phyloP scores from a whole-genome alignment of 2,797 vertebrate species.

The Hipposideros larvatus region DNA sequence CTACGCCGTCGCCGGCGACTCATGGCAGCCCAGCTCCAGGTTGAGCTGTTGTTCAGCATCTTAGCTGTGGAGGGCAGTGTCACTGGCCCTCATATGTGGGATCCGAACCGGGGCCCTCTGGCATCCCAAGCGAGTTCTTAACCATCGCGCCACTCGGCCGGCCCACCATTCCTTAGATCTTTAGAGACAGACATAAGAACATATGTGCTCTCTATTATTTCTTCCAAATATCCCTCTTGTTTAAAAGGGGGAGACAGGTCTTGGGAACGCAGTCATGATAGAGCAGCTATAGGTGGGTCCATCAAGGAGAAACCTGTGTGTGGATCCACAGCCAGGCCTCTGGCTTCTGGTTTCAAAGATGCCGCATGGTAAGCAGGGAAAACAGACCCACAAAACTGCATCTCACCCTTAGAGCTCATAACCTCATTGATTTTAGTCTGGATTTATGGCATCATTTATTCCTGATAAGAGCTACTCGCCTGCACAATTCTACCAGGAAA shows the following conservation, averaged over 20 bases:
- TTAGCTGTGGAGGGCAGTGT: too few species aligned
- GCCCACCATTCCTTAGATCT: conserved; percentile 3
- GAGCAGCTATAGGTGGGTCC: conserved; percentile 60
- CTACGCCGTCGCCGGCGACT: too few species aligned
- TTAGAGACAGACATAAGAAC: conserved; percentile 26
- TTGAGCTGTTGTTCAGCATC: too few species aligned
- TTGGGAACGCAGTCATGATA: conserved; percentile 50
- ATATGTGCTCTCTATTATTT: conserved; percentile 62
- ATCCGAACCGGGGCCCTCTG: too few species aligned
- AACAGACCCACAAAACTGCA: conserved; percentile 76
- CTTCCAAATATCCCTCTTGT: conserved; percentile 51
- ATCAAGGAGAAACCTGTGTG: conserved; percentile 69
- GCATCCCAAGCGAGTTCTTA: too few species aligned
- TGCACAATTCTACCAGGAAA: conserved; percentile 75
- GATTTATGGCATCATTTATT: conserved; percentile 86
- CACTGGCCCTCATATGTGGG: too few species aligned
- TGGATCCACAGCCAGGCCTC: conserved; percentile 65
- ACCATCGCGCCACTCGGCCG: too few species aligned
- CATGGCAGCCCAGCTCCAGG: too few species aligned
- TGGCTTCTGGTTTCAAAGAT: conserved; percentile 75
- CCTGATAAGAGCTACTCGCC: conserved; percentile 83
- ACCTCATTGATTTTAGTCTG: conserved; percentile 83
- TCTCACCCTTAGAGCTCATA: conserved; percentile 75
- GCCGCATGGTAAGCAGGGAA: conserved; percentile 65
- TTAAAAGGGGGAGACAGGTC: conserved; percentile 73